Conservation (phyloP, 2,113 vertebrate species). For the Hucho hucho region DNA sequence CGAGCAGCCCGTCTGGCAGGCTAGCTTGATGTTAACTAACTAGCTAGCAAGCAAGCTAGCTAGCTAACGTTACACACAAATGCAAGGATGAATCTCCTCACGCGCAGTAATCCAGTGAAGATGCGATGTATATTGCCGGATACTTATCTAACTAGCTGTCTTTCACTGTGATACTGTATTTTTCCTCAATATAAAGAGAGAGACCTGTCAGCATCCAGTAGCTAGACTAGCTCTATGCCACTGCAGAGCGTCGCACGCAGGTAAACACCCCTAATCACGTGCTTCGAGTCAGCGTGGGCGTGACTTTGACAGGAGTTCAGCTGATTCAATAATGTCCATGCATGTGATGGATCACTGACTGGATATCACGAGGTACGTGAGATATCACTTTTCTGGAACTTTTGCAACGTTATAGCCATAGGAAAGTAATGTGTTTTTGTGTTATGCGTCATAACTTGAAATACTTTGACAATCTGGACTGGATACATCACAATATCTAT, state of each 20-base stretch:
- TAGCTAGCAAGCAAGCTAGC: no score
- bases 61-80: background rate
- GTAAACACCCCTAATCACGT: slow-evolving; percentile 79
- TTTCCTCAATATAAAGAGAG: background rate
- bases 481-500: background rate
- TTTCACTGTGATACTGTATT: background rate
- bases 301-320: background rate
- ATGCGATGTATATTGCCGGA: background rate
- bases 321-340: background rate
- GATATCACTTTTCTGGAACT: no score
- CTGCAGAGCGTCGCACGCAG: slow-evolving; percentile 49
- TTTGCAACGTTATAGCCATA: no score
- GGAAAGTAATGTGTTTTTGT: background rate
- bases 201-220: background rate
- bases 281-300: slow-evolving; percentile 53
- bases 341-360: background rate
- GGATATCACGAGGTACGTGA: no score
- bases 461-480: background rate
- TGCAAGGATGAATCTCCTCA: background rate
- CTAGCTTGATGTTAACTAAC: no score
- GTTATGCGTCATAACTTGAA: background rate
- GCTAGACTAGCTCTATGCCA: background rate
- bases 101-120: background rate
- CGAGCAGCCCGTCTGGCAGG: no score
- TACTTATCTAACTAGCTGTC: background rate